Evolutionary conservation across 2,113 vertebrate species (phyloP), one percentile per base, ranked within the genome.

Genomic region (Dipodomys spectabilis): DNA sequence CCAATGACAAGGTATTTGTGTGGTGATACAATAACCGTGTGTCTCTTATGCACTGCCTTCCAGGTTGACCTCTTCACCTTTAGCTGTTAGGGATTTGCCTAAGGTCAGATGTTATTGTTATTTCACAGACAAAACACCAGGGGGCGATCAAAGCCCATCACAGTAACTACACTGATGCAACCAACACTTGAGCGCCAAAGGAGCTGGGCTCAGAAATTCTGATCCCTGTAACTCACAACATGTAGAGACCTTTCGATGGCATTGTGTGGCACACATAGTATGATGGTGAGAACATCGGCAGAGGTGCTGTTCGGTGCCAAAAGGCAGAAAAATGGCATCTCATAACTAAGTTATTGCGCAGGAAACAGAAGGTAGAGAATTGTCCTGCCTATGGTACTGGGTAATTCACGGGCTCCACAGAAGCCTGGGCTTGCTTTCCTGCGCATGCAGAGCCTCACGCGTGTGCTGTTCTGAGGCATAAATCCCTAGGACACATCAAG

Each of bases 111-210:
- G 80, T 25, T 60, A 60, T 10, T 92, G 96, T 60, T 35, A 23
- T 96, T 87, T 39, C 32, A 7, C 32, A 74, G 27, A 39, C 0
- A 0, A 0, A 83, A 71, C 96, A 94, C 84, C 89, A 96, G 95
- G 94, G 88, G 95, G 86, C 22, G 89, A 78, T 67, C 45, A 22
- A 77, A 77, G 96, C 68, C 88, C 96, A 71, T 23, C n/a, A 22
- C 72, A 71, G n/a, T 77, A 19, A 53, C 20, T 6, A 28, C 20
- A 39, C 20, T 3, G 5, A 25, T 16, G 15, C 0, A 9, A 28
- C 39, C 6, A 19, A 35, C 5, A 6, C 45, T 10, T 49, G 49
- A 10, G 28, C 13, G 78, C 27, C 30, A 82, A 20, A 73, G 72
- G 30, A 49, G 77, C 62, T 35, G 62, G 19, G 45, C 32, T 86